Percentiles rank a stretch among this genome's conserved stretches.
phyloP scores from a whole-genome alignment of 1,140 invertebrate species.

The Latrodectus geometricus region DNA sequence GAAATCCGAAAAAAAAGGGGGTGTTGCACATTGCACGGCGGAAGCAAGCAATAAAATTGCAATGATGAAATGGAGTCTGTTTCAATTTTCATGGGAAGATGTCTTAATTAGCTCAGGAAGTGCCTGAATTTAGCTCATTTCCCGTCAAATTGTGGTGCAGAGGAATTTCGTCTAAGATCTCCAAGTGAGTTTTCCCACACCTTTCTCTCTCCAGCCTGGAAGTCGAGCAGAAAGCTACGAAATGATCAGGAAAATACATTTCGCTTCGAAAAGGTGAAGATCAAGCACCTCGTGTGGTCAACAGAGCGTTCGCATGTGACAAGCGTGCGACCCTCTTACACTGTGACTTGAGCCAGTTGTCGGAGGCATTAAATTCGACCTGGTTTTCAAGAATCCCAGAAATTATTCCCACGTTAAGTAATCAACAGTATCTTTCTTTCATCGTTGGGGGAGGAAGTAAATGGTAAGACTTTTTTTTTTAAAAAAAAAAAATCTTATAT shows the following conservation, averaged over 20 bases:
- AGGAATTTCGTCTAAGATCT: background rate
- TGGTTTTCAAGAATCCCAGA: conserved; percentile 5
- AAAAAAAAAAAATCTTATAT: background rate
- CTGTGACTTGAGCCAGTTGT: conserved; percentile 6
- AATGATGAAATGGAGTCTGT: background rate
- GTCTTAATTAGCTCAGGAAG: background rate
- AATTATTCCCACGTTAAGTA: conserved; percentile 21
- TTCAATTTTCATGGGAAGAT: background rate
- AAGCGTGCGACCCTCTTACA: conserved; percentile 34
- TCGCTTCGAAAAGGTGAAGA: conserved; percentile 23
- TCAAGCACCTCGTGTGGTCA: conserved; percentile 29
- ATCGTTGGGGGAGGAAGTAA: background rate
- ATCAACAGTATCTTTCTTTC: background rate
- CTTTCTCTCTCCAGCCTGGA: background rate
- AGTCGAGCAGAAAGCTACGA: background rate
- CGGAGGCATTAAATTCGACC: conserved; percentile 22
- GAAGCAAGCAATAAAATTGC: background rate
- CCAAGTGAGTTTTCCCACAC: background rate
- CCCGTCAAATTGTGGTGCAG: background rate
- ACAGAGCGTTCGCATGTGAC: conserved; percentile 50
- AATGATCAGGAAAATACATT: background rate
- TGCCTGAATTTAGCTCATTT: background rate
- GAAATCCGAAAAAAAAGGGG: too few relatives aligned
- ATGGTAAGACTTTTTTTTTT: background rate
- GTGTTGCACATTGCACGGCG: too few relatives aligned